These are phyloP conservation scores for Rhopalosiphum nymphaeae DNA, from an alignment of 2,888 invertebrate genomes.

Conservation along the genomic window DNA sequence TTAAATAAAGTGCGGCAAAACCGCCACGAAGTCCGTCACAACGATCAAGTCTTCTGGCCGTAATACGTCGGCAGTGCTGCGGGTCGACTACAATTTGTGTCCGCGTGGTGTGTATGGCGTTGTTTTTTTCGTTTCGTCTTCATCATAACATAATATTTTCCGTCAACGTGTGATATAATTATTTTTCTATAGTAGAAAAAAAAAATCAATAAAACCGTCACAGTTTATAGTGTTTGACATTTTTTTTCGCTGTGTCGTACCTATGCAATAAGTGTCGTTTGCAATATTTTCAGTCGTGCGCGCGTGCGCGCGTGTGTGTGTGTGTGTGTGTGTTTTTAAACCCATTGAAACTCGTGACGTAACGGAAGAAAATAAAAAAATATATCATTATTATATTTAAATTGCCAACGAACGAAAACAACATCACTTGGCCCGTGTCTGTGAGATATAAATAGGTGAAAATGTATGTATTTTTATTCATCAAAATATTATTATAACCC, in stretches of 20 bases:
- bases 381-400: not conserved
- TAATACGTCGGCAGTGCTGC: conserved; percentile 26
- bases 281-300: not conserved
- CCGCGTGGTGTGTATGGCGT: not conserved
- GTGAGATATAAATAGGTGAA: not conserved
- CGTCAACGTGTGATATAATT: not conserved
- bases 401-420: not conserved
- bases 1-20: conserved; percentile 45
- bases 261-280: not conserved
- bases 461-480: not conserved
- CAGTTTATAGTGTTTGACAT: not conserved
- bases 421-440: not conserved
- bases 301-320: not conserved
- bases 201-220: not conserved
- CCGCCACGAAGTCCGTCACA: conserved; percentile 44
- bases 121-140: not conserved
- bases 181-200: not conserved
- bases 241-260: not conserved
- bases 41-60: conserved; percentile 41
- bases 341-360: not conserved
- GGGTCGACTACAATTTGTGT: not conserved
- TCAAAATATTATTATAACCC: not conserved
- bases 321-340: not conserved
- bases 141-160: not conserved
- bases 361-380: not conserved